Percentiles rank a stretch among this genome's conserved stretches.
Conservation (phyloP, 2,797 vertebrate genomes). For the Austrolebias charrua region DNA sequence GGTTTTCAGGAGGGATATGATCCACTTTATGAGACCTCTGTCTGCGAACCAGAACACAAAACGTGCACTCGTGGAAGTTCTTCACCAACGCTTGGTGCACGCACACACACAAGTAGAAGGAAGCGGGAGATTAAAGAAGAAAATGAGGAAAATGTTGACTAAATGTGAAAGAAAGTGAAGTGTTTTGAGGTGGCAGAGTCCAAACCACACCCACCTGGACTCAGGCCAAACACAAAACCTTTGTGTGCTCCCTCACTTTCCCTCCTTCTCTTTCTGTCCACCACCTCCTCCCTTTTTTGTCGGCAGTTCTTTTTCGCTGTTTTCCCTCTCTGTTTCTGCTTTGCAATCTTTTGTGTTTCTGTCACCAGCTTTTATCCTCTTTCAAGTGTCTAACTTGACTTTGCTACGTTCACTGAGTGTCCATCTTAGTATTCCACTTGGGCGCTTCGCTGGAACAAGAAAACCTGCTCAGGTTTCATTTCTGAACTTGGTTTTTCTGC, state of each 20-base stretch:
- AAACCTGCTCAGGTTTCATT: conserved; percentile 40
- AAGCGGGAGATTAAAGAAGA: conserved; percentile 6
- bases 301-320: conserved; percentile 22
- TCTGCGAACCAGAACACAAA: conserved; percentile 67
- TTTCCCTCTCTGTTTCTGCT: conserved; percentile 23
- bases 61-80: conserved; percentile 52
- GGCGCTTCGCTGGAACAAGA: conserved; percentile 49
- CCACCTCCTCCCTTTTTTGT: conserved; percentile 29
- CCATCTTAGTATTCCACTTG: conserved; percentile 61
- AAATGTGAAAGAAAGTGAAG: conserved; percentile 59
- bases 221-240: conserved; percentile 69
- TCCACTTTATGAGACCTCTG: conserved; percentile 77
- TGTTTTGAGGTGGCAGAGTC: conserved; percentile 61
- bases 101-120: conserved; percentile 44
- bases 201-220: conserved; percentile 74
- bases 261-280: conserved; percentile 43
- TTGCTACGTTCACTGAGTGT: conserved; percentile 39
- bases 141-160: conserved; percentile 24
- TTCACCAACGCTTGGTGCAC: conserved; percentile 45
- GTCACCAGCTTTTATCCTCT: conserved; percentile 26
- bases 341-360: conserved; percentile 30
- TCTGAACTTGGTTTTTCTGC: conserved; percentile 23
- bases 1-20: conserved; percentile 44
- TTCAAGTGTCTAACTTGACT: conserved; percentile 38
- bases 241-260: conserved; percentile 60